Base-by-base conservation (phyloP, 37 sponge, comb jelly and placozoan species). In the Axinella damicornis region DNA sequence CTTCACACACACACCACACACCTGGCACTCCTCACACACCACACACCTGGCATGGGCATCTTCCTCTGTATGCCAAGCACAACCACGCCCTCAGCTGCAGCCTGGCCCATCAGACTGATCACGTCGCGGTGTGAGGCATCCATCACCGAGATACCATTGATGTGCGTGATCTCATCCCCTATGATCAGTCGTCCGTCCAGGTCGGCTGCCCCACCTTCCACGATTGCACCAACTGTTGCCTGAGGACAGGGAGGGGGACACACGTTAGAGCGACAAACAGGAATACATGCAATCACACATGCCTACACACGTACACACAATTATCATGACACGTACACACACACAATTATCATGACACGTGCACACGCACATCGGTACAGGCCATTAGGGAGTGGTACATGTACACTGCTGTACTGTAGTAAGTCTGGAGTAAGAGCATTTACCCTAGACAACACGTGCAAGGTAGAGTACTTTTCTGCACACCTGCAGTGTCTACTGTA, bases 131-230 rank as follows among this genome's bases (percentile, higher is more conserved):
- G 99, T 21, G 88, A 86, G 65, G 83, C 78, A 62, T 78, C 84
- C 62, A 94, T 59, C 31, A 99, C 96, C 0, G 85, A 78, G 54
- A 69, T 65, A 2, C 92, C 97, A 81, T 99, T 99, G 69, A 99
- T 93, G 69, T 90, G 89, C 13, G 96, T 95, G 41, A 99, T 91
- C 35, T 94, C 93, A 65, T 99, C 99, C 12, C 97, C 99, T 0
- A 91, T 78, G 57, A 78, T 85, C 17, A 98, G 85, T 34, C 87
- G 57, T 0, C 99, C 99, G 73, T 96, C 92, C n/a, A 84, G 54
- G 71, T 95, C 99, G 0, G 97, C 95, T 6, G 90, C 90, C 39
- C 96, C 85, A 24, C 94, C 93, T 67, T 88, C 27, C 31, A 95
- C 93, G 53, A 95, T 92, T 28, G 90, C 85, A 24, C 96, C 96